Base-by-base conservation (phyloP, 2,888 invertebrate genomes). In the Timema podura region DNA sequence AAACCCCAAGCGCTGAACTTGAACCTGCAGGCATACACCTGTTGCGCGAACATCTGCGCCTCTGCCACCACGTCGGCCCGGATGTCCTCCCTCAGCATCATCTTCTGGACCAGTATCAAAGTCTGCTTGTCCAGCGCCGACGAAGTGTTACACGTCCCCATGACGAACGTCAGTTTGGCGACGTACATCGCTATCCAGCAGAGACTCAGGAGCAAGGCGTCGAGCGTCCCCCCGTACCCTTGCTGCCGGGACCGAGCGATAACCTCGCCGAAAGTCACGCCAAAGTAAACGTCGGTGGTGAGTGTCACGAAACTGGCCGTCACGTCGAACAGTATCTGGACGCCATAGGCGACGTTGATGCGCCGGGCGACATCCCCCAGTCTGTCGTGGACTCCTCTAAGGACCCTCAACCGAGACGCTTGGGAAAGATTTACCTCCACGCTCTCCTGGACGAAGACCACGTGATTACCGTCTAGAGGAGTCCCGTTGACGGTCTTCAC, bases 251-350 rank as follows among this genome's bases (percentile, higher is more conserved):
- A 61, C n/a, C n/a, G n/a, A 11, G 5, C 10, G 44, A 30, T 45
- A 30, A 61, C 61, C 61, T 61, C 44, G 10, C 44, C 61, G 61
- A 61, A 61, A 9, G 61, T 61, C 61, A 61, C 61, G 10, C 5
- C 61, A 45, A 61, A 61, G 61, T 61, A 61, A 30, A 61, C 61
- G 61, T 61, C 61, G 44, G 30, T 30, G 10, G 61, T 61, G 30
- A 61, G 44, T 2, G 61, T 61, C 61, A 61, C 61, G 10, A 61
- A 45, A 6, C 6, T 11, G 6, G 30, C 45, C 10, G 30, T 61
- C 61, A 44, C 13, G 61, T 61, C 30, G 61, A 61, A 44, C 30
- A 61, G 61, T 45, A 45, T 45, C 61, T 61, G 61, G 61, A 61
- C 13, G 61, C 61, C 61, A 45, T 44, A 61, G 61, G 61, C 61